Base-by-base conservation (phyloP, 2,888 invertebrate species). In the Digitonthophagus gazella region DNA sequence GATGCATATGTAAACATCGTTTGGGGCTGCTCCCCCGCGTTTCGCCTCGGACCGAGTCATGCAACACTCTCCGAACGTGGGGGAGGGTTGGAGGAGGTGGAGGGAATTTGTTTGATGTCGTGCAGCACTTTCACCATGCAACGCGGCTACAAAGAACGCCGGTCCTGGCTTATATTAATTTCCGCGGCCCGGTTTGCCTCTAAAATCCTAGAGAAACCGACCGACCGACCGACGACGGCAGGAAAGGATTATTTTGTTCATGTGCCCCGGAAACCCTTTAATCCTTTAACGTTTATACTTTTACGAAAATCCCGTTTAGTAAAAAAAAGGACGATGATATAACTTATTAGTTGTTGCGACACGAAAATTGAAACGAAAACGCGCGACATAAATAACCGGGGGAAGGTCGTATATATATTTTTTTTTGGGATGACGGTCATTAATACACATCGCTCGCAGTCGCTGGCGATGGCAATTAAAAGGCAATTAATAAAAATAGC, bases 1-100 rank as follows among this genome's bases (percentile, higher is more conserved):
- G 61, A 61, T 61, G 61, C 61, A 61, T 61, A 61, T 20, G 61
- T 61, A 61, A 61, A 61, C 61, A 61, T 61, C 28, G 28, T 44
- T 44, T 44, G 28, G 28, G 28, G 28, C 28, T 44, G 28, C 28
- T 44, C 28, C 28, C n/a, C 28, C 28, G 28, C 28, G 6, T 44
- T 3, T n/a, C n/a, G n/a, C 28, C 28, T 44, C 28, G 28, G 28
- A 44, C 28, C 28, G 28, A 44, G 28, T 44, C 28, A 44, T 44
- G 28, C 28, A 44, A 44, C 28, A 44, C 28, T 44, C 28, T 44
- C 28, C 8, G 28, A 44, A 44, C 8, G n/a, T n/a, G n/a, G n/a
- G n/a, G n/a, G n/a, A n/a, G n/a, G n/a, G n/a, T n/a, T n/a, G n/a
- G n/a, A n/a, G n/a, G n/a, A n/a, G n/a, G n/a, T n/a, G 28, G 28